Conservation (phyloP, 2,113 vertebrate genomes). For the Muntiacus muntjak region DNA sequence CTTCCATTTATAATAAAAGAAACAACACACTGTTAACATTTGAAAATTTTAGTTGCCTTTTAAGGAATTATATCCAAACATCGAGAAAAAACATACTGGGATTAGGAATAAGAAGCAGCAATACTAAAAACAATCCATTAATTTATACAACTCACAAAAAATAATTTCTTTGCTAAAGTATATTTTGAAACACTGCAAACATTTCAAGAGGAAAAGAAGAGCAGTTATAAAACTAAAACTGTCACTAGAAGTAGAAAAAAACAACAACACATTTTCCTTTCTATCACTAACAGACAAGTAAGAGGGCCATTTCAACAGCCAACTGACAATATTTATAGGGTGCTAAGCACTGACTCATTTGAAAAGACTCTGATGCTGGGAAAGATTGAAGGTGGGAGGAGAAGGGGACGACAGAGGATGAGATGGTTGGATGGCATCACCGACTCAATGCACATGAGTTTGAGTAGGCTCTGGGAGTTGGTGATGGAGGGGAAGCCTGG, state of each 20-base stretch:
- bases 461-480: background rate
- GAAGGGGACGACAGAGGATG: background rate
- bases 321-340: background rate
- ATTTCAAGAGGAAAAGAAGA: constrained; percentile 6
- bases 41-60: background rate
- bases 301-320: background rate
- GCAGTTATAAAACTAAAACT: constrained; percentile 3
- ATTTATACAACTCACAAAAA: constrained; percentile 18
- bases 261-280: background rate
- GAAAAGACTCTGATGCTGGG: background rate
- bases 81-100: background rate
- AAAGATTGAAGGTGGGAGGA: background rate
- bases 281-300: background rate
- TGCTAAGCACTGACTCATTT: background rate
- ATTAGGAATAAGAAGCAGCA: background rate
- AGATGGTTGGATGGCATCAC: background rate
- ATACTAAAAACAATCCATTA: background rate
- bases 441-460: background rate
- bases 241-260: background rate
- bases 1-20: constrained; percentile 34
- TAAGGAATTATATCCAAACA: constrained; percentile 27
- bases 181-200: constrained; percentile 16
- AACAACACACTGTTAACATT: background rate
- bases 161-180: background rate
- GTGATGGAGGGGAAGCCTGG: background rate